phyloP scores from a whole-genome alignment of 1,140 invertebrate species.

The Aphelinus atriplicis region DNA sequence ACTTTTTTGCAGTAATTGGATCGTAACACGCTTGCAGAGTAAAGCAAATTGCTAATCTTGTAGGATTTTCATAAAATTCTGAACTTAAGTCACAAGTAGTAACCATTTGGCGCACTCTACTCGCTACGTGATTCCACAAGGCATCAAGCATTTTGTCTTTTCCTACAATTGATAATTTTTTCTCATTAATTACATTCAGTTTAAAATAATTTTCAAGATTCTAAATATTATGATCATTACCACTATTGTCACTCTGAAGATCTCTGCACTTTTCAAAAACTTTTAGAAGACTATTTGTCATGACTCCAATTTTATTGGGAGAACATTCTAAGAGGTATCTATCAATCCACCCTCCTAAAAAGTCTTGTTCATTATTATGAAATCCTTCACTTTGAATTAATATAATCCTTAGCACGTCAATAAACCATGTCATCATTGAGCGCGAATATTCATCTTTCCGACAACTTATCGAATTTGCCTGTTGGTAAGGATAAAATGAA shows the following conservation, averaged over 20 bases:
- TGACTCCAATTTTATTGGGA: slow-evolving; percentile 48
- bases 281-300: slow-evolving; percentile 50
- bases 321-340: slow-evolving; percentile 56
- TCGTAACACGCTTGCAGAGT: slow-evolving; percentile 57
- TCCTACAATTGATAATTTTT: background rate
- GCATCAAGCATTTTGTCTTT: slow-evolving; percentile 49
- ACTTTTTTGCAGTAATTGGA: slow-evolving; percentile 50
- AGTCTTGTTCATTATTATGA: slow-evolving; percentile 54
- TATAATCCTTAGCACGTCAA: slow-evolving; percentile 57
- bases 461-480: slow-evolving; percentile 57
- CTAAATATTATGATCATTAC: no score
- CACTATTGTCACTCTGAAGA: slow-evolving; percentile 15
- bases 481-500: background rate
- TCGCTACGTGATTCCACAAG: slow-evolving; percentile 57
- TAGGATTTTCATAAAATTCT: slow-evolving; percentile 52
- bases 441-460: slow-evolving; percentile 53
- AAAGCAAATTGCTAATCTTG: slow-evolving; percentile 59
- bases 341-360: slow-evolving; percentile 63
- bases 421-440: slow-evolving; percentile 57
- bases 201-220: no score
- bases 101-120: slow-evolving; percentile 56
- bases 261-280: slow-evolving; percentile 53
- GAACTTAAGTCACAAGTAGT: slow-evolving; percentile 48
- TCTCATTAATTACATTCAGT: background rate
- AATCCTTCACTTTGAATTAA: slow-evolving; percentile 52